These are phyloP conservation scores for Tetragnatha montana DNA, from an alignment of 2,888 invertebrate genomes.

Conservation along the genomic window DNA sequence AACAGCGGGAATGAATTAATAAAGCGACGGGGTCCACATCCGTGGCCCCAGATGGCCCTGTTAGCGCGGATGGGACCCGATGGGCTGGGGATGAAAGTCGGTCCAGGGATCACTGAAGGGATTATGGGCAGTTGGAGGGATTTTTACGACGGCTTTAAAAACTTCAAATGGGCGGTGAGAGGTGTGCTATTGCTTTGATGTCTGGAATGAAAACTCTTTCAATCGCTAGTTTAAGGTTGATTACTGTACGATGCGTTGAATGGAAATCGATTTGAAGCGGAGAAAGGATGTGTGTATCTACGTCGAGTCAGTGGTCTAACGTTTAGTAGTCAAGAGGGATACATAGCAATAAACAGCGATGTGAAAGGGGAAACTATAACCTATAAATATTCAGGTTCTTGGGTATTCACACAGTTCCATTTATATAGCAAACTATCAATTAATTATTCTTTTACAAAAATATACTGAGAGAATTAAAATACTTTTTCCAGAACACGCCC, in stretches of 20 bases:
- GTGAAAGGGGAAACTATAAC: too few species aligned
- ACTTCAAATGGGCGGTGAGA: not conserved
- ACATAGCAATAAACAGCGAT: too few species aligned
- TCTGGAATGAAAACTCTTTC: not conserved
- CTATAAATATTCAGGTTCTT: too few species aligned
- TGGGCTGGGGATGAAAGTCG: not conserved
- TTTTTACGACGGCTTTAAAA: conserved; percentile 11
- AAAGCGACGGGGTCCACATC: conserved; percentile 27
- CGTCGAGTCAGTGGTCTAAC: too few species aligned
- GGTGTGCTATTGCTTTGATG: not conserved
- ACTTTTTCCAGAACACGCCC: too few species aligned
- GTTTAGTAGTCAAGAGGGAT: too few species aligned
- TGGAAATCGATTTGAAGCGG: too few species aligned
- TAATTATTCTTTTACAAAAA: too few species aligned
- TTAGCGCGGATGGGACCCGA: conserved; percentile 26
- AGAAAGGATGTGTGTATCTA: too few species aligned
- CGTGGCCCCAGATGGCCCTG: conserved; percentile 25
- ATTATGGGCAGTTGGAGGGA: not conserved
- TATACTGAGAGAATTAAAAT: too few species aligned
- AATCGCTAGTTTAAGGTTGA: not conserved
- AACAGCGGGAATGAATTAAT: conserved; percentile 47
- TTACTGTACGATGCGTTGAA: not conserved
- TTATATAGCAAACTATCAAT: too few species aligned
- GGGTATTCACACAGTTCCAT: too few species aligned
- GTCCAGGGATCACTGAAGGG: not conserved